Evolutionary conservation across 2,113 vertebrate genomes (phyloP), one percentile per base, ranked within the genome.

Genomic region (Clinocottus analis): DNA sequence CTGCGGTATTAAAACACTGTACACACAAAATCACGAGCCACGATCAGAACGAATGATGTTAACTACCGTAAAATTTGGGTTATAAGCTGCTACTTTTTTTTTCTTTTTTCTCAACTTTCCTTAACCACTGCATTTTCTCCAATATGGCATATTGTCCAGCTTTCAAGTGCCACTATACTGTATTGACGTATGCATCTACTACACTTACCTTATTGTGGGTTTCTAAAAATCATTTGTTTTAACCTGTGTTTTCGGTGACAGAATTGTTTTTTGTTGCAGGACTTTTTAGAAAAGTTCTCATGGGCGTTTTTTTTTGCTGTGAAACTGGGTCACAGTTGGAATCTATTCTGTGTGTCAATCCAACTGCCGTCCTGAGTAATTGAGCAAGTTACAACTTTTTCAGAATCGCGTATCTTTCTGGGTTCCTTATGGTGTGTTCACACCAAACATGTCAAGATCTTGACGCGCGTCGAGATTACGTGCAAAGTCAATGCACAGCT

Each of bases 241-340:
- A n/a, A 10, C 6, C 14, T 61, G 7, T 64, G 11, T 68, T 27
- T 4, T 19, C 1, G 2, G 19, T 19, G 55, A 72, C 55, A 66
- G 27, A 72, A 58, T 35, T 23, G 29, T 0, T 23, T 72, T 76
- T 55, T 60, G 11, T 27, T 45, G n/a, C 33, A 58, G 19, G 39
- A 65, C 14, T 27, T 25, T 71, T 77, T 63, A 35, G 5, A 25
- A 37, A 65, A 65, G 29, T 68, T 75, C 68, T 13, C 23, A 3
- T 73, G 33, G 29, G 3, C n/a, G 1, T 72, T 53, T 65, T 65
- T 65, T 65, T 64, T 60, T 3, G 3, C 49, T 19, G 60, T 70
- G 51, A 72, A 89, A 83, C 61, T 87, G 82, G 69, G 82, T 87
- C 76, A 87, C 56, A 75, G 16, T 71, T 77, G 35, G 72, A 82